Percentiles rank a stretch among this genome's conserved stretches.
phyloP scores from a whole-genome alignment of 2,797 vertebrate species.

The Galagoides demidoff region DNA sequence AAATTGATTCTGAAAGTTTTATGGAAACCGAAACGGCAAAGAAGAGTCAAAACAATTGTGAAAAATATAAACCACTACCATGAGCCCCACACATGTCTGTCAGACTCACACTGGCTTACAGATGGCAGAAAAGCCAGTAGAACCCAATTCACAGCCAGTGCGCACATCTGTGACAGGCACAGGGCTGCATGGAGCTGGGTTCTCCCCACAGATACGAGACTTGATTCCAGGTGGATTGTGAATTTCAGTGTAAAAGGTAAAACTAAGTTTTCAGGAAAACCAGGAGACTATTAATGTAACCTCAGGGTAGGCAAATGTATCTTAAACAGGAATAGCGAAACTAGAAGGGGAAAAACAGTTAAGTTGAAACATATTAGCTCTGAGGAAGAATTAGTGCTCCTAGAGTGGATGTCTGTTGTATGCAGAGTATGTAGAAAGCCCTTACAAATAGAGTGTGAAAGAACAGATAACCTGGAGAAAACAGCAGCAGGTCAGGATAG shows the following conservation, averaged over 20 bases:
- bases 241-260: neutral
- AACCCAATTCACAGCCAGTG: neutral
- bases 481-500: neutral
- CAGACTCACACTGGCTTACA: neutral
- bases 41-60: neutral
- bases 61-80: neutral
- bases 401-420: neutral
- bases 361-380: neutral
- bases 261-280: neutral
- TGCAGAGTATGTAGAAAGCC: neutral
- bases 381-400: neutral
- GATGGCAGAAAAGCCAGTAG: neutral
- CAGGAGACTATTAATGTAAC: neutral
- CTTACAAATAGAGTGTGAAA: no score
- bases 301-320: neutral
- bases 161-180: no score
- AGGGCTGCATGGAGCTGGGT: neutral
- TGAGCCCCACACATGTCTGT: neutral
- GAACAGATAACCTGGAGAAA: no score
- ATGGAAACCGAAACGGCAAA: neutral
- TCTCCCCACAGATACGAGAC: neutral
- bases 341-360: neutral
- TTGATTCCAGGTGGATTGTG: neutral
- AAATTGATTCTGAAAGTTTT: neutral
- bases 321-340: neutral